Base-by-base conservation (phyloP, 2,113 vertebrate genomes). In the Cygnus buccinator region DNA sequence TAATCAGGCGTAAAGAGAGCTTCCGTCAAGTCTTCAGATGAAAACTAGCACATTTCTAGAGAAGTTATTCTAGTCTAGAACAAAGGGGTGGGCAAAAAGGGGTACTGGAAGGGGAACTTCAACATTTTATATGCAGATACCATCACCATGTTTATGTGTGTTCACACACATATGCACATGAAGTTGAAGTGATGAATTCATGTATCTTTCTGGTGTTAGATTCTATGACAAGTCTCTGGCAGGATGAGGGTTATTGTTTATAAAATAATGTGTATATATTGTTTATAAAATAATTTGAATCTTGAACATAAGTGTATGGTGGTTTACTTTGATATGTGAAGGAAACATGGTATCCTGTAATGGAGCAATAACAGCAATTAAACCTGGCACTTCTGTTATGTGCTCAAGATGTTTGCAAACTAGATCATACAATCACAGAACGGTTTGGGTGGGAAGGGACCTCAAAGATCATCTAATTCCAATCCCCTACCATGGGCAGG, bases 351-450 rank as follows among this genome's bases (percentile, higher is more conserved):
- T 85, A 91, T 65, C 67, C 41, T 72, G 78, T 83, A 94, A 83
- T 39, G 62, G 43, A 91, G 44, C 74, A 83, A 76, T 44, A 62
- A 17, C 1, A 8, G 44, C 75, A 93, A 61, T 93, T 96, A 91
- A 94, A 79, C 29, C 14, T 79, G 43, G 43, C 37, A 79, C 35
- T 54, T 50, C 35, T 72, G 13, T 72, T 54, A 52, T 29, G 66
- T 39, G 71, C 75, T 79, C 23, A 91, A 65, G 52, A 79, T 73
- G 18, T 87, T 91, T 90, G 54, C 85, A 90, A 95, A 83, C 68
- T 39, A 72, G 48, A 50, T 25, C 21, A 50, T 50, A 50, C 6
- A 50, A 50, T 25, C 48, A 50, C 22, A 23, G 48, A 50, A 50
- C 23, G 22, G 22, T 50, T 50, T 50, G 48, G 48, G 12, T 50